Base-by-base conservation (phyloP, 2,888 invertebrate genomes). In the Muscina levida region DNA sequence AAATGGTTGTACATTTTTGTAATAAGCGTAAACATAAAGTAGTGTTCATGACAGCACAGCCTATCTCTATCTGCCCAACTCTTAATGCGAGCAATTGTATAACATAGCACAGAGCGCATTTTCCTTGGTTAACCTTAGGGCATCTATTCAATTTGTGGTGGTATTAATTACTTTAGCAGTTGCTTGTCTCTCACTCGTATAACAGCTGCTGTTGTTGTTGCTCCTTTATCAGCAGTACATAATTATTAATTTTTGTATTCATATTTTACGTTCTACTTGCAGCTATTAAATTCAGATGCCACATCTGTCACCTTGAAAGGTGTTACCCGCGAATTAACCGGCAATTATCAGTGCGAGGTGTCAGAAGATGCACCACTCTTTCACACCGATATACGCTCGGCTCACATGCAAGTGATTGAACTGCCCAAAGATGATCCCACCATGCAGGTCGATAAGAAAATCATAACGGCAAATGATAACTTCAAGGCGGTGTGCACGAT, bases 311-410 rank as follows among this genome's bases (percentile, higher is more conserved):
- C 92, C 26, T 85, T 92, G 78, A 90, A 90, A 73, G 91, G 92
- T 82, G 92, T 92, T 53, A 91, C 91, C 57, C 89, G 92, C 71
- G 92, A 92, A 83, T 90, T 92, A 80, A 91, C 92, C 44, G 92
- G 92, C 73, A 91, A 89, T 87, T 92, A 92, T 87, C 92, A 92
- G 86, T 92, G 92, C 83, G 92, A 92, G 88, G 92, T 92, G 48
- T 92, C 92, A n/a, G 92, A 92, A 79, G 92, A 92, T 88, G 92
- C 92, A 42, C 92, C 92, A 6, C 90, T 92, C 62, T 92, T 92
- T 84, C 92, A 92, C 84, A 92, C 92, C 15, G 92, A 92, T 79
- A 92, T 92, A 82, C 91, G 91, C 46, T 88, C 91, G 10, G 91
- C 92, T 42, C 89, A 91, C 84, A 91, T 92, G 91, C 92, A 92